phyloP scores from a whole-genome alignment of 2,888 invertebrate genomes.

The Amiota communis region DNA sequence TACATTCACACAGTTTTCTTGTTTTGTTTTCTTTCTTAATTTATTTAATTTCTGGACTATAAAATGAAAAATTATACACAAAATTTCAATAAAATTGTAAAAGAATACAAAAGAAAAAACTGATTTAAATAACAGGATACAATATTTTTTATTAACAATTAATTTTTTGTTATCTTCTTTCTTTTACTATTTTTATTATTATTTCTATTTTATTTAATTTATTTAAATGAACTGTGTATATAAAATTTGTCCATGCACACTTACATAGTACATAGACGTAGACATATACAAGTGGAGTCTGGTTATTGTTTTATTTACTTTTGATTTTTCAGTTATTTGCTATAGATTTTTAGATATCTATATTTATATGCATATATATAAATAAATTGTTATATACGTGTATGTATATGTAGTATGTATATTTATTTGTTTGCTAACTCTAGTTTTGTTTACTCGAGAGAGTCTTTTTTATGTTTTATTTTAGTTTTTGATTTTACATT shows the following conservation, averaged over 20 bases:
- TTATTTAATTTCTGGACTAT: background rate
- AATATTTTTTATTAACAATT: too few species aligned
- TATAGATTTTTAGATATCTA: background rate
- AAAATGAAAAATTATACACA: too few species aligned
- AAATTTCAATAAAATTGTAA: too few species aligned
- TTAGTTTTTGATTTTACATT: background rate
- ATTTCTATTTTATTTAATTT: background rate
- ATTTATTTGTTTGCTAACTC: constrained; percentile 15
- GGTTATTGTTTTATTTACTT: background rate
- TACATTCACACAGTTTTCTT: constrained; percentile 1
- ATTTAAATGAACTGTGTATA: background rate
- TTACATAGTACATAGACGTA: background rate
- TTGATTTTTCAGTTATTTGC: background rate
- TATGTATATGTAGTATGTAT: background rate
- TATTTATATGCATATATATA: background rate
- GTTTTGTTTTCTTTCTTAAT: background rate
- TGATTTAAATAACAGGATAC: too few species aligned
- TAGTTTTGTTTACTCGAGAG: constrained; percentile 9
- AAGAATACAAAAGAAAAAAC: too few species aligned
- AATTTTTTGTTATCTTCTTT: background rate
- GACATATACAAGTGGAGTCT: background rate
- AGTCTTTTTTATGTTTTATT: constrained; percentile 16
- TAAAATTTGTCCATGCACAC: too few species aligned
- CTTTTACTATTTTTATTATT: background rate
- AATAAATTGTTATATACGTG: background rate